Evolutionary conservation across 2,113 vertebrate genomes (phyloP).

Genomic region (Pteronura brasiliensis): DNA sequence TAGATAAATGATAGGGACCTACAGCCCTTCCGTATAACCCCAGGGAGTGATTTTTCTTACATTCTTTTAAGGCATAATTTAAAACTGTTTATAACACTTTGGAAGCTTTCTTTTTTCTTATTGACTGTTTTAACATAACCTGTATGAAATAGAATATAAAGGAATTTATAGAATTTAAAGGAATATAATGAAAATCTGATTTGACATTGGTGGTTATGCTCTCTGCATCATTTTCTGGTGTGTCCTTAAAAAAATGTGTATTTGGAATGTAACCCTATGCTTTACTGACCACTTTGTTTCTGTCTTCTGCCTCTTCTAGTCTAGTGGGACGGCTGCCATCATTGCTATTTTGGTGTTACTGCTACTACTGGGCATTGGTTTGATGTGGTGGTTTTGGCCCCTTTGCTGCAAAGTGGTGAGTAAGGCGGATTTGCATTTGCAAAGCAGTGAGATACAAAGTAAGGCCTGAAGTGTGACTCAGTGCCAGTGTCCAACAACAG

Average conservation of each 20-base stretch:
- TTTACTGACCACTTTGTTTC: slow-evolving; percentile 20
- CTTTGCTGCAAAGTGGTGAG: slow-evolving; percentile 98
- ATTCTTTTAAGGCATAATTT: not conserved
- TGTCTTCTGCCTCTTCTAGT: slow-evolving; percentile 76
- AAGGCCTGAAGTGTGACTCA: not conserved
- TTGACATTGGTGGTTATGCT: not conserved
- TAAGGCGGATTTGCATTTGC: slow-evolving; percentile 58
- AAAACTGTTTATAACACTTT: not conserved
- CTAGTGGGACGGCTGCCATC: slow-evolving; percentile 83
- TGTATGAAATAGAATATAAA: not conserved
- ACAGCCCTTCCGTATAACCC: not conserved
- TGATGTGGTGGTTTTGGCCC: slow-evolving; percentile 99
- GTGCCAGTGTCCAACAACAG: not conserved
- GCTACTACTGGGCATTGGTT: slow-evolving; percentile 83
- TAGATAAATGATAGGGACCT: not conserved
- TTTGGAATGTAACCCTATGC: not conserved
- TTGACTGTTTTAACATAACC: not conserved
- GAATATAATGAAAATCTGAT: not conserved
- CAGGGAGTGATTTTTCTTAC: not conserved
- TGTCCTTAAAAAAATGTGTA: not conserved
- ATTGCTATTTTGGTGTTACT: slow-evolving; percentile 92
- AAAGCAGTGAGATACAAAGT: not conserved
- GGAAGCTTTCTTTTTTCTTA: not conserved
- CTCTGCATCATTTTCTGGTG: not conserved
- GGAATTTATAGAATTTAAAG: not conserved